phyloP scores from a whole-genome alignment of 2,113 vertebrate genomes.

The Setophaga kirtlandii region DNA sequence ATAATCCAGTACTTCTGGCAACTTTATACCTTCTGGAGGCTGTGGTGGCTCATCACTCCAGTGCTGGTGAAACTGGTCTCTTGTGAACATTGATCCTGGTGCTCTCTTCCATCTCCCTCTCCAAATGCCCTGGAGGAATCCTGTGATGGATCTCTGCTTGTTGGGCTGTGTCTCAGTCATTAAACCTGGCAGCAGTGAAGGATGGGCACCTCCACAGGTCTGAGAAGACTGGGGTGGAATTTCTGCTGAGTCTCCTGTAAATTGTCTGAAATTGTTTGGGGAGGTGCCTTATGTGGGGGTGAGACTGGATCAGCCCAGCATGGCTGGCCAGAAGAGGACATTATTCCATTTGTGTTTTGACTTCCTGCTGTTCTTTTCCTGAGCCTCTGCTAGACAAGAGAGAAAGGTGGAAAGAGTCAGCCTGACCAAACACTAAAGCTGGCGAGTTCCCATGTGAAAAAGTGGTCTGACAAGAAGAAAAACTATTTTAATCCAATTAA shows the following conservation, averaged over 20 bases:
- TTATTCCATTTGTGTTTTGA: background rate
- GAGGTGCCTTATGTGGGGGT: background rate
- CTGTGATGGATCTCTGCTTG: background rate
- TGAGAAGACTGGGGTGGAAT: background rate
- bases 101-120: background rate
- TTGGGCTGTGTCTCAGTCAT: background rate
- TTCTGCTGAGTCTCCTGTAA: background rate
- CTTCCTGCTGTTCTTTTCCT: background rate
- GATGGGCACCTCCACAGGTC: background rate
- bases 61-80: background rate
- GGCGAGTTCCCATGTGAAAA: background rate
- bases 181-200: background rate
- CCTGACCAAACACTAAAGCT: background rate
- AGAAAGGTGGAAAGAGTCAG: background rate
- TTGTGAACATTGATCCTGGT: background rate
- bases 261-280: background rate
- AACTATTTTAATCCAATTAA: background rate
- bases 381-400: background rate
- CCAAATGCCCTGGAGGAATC: background rate
- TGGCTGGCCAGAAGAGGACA: background rate
- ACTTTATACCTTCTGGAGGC: background rate
- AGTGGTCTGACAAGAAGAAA: background rate
- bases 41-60: background rate
- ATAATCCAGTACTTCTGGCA: background rate
- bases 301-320: background rate